Conservation (phyloP, 2,113 vertebrate genomes). For the Herpetotheres cachinnans region DNA sequence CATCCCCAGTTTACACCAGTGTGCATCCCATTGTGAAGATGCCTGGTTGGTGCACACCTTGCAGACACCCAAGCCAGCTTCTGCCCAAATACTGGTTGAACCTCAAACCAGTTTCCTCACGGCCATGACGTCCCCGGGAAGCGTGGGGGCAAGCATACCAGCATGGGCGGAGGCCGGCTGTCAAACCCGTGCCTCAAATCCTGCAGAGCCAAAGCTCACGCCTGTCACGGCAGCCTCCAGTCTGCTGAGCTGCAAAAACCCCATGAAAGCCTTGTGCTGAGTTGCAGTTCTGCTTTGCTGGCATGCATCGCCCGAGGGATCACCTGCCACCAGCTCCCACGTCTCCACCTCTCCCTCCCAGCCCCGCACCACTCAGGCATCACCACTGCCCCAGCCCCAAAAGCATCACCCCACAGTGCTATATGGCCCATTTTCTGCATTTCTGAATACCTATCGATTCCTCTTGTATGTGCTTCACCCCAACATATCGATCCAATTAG, state of each 20-base stretch:
- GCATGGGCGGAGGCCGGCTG: not conserved
- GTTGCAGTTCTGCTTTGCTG: not conserved
- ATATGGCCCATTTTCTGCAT: not conserved
- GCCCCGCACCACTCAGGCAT: accelerated
- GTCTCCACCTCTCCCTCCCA: not conserved
- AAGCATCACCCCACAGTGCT: not conserved
- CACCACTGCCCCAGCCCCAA: not conserved
- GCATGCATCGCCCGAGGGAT: not conserved
- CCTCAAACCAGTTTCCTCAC: not conserved
- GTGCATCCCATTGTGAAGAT: not conserved
- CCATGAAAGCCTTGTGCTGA: not conserved
- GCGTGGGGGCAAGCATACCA: accelerated
- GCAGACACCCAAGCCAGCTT: not conserved
- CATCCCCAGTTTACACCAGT: not conserved
- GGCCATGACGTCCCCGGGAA: accelerated
- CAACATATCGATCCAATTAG: not conserved
- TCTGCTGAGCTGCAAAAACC: constrained; percentile 2
- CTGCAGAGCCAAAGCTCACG: not conserved
- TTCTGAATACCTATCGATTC: not conserved
- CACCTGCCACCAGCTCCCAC: not conserved
- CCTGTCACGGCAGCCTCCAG: not conserved
- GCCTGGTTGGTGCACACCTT: not conserved
- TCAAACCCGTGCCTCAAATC: not conserved
- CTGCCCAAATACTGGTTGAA: not conserved
- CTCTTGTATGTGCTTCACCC: not conserved